Evolutionary conservation across 2,888 invertebrate species (phyloP).

Genomic region (Ceramica pisi): DNA sequence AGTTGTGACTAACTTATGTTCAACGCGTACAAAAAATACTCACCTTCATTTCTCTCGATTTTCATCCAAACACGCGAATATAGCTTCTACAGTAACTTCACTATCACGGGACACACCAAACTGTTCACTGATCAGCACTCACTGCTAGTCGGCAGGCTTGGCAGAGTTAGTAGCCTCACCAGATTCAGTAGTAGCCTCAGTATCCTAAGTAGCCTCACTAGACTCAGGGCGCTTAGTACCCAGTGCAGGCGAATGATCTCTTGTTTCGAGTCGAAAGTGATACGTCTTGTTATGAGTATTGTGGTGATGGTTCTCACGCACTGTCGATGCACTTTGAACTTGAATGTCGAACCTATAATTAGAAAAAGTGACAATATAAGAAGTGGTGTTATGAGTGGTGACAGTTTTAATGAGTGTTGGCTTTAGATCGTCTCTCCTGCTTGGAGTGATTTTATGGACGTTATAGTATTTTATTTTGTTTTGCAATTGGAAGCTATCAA

Average conservation of each 20-base stretch:
- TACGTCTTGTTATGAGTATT: constrained; percentile 66
- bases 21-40: constrained; percentile 66
- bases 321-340: constrained; percentile 75
- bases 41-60: constrained; percentile 83
- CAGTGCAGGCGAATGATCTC: constrained; percentile 39
- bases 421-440: constrained; percentile 4
- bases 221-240: constrained; percentile 10
- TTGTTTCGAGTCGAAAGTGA: constrained; percentile 66
- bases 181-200: neutral
- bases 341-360: constrained; percentile 66
- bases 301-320: constrained; percentile 69
- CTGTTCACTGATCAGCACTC: constrained; percentile 58
- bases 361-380: constrained; percentile 55
- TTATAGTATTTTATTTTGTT: too few relatives aligned
- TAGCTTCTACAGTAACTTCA: constrained; percentile 51
- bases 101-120: constrained; percentile 53
- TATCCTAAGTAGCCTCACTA: neutral
- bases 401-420: constrained; percentile 5
- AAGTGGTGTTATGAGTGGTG: constrained; percentile 6
- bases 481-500: too few relatives aligned
- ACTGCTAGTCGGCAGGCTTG: constrained; percentile 17
- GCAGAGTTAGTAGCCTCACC: neutral
- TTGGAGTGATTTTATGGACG: neutral
- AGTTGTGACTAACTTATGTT: neutral
- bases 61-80: constrained; percentile 67